A percentile compares a stretch with the other conserved stretches of the same genome.
phyloP scores from a whole-genome alignment of 2,797 vertebrate species.

The Rhabdophis nuchalis region DNA sequence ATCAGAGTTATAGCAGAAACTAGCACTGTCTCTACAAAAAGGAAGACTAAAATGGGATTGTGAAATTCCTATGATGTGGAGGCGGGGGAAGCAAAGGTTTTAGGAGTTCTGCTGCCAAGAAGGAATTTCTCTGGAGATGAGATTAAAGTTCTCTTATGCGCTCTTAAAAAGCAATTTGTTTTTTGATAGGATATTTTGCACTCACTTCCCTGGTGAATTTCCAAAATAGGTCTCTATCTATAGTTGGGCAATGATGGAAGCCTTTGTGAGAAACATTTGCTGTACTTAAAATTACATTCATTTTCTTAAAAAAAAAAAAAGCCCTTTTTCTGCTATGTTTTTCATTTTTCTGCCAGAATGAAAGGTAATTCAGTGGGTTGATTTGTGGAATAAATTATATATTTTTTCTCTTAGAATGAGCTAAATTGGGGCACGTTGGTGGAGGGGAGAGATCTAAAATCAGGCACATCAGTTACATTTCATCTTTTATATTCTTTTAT shows the following conservation, averaged over 20 bases:
- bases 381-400: conserved; percentile 21
- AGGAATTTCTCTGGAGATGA: conserved; percentile 28
- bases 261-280: conserved; percentile 12
- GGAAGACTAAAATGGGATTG: neutral
- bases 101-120: conserved; percentile 10
- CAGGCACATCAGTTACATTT: neutral
- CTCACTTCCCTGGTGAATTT: conserved; percentile 22
- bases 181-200: conserved; percentile 30
- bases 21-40: neutral
- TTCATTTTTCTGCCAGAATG: neutral
- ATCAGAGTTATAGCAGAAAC: neutral
- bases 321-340: neutral
- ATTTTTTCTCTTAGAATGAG: neutral
- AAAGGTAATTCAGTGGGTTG: conserved; percentile 16
- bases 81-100: neutral
- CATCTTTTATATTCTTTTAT: neutral
- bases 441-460: neutral
- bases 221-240: conserved; percentile 27
- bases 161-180: conserved; percentile 31
- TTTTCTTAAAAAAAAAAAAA: neutral
- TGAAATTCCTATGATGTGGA: neutral
- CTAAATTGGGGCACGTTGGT: neutral
- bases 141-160: conserved; percentile 20
- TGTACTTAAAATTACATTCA: conserved; percentile 17
- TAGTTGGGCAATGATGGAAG: conserved; percentile 6